phyloP scores from a whole-genome alignment of 2,113 vertebrate species.

The Cromileptes altivelis region DNA sequence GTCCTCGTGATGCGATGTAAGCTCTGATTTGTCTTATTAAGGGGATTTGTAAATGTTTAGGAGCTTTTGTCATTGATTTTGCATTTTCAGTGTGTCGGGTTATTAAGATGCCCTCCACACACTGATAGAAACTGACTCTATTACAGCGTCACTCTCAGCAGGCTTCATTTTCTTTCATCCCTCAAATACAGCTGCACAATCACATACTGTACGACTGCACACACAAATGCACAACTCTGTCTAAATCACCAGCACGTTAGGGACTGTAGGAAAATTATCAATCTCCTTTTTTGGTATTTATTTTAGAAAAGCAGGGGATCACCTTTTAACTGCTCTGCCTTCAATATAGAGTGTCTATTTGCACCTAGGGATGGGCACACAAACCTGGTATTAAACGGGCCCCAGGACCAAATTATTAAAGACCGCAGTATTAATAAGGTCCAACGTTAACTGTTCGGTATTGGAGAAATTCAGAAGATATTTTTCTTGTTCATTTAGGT shows the following conservation, averaged over 20 bases:
- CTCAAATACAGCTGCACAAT: constrained; percentile 1
- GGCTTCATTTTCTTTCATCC: constrained; percentile 15
- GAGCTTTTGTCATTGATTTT: constrained; percentile 26
- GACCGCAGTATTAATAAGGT: too few relatives aligned
- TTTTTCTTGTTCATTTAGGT: too few relatives aligned
- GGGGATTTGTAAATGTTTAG: constrained; percentile 41
- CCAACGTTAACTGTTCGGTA: too few relatives aligned
- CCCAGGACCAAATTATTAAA: too few relatives aligned
- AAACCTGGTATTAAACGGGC: too few relatives aligned
- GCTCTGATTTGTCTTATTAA: constrained; percentile 57
- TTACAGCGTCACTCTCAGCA: constrained; percentile 7
- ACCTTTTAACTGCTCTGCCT: background rate
- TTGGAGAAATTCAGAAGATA: too few relatives aligned
- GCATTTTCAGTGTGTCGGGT: constrained; percentile 23
- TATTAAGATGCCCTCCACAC: constrained; percentile 19
- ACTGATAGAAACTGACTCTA: constrained; percentile 19
- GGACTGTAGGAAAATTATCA: background rate
- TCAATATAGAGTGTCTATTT: too few relatives aligned
- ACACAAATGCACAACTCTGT: constrained; percentile 5
- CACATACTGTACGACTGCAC: background rate
- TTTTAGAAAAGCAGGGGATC: too few relatives aligned
- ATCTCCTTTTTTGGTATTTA: background rate
- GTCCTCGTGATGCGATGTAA: constrained; percentile 42
- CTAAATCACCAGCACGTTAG: constrained; percentile 3
- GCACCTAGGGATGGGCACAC: too few relatives aligned